Conservation (phyloP, 1,140 invertebrate genomes). For the Bombus superbus region DNA sequence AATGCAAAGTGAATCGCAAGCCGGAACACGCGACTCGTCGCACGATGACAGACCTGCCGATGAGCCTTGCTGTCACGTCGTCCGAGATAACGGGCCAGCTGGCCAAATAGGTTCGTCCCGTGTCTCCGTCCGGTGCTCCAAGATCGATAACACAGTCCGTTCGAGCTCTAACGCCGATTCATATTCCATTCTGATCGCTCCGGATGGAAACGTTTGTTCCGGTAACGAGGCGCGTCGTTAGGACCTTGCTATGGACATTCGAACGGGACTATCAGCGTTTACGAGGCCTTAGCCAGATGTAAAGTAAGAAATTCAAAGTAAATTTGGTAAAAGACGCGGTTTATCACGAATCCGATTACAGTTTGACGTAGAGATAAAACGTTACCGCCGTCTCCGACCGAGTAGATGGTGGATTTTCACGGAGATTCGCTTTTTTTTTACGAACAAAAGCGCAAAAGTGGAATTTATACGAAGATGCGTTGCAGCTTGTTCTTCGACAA, state of each 20-base stretch:
- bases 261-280: conserved; percentile 9
- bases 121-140: conserved; percentile 16
- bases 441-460: no score
- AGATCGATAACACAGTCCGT: conserved; percentile 32
- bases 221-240: conserved; percentile 39
- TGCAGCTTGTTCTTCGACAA: no score
- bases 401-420: no score
- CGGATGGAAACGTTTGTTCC: conserved; percentile 32
- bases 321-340: not conserved
- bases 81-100: conserved; percentile 64
- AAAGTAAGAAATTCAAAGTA: not conserved
- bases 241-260: not conserved
- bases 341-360: no score
- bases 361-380: no score
- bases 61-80: conserved; percentile 58
- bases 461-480: no score
- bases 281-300: not conserved
- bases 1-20: conserved; percentile 58
- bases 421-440: no score
- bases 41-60: conserved; percentile 43
- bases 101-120: conserved; percentile 51
- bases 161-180: conserved; percentile 24
- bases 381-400: no score
- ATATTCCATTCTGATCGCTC: conserved; percentile 45
- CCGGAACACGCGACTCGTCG: conserved; percentile 42